Evolutionary conservation across 2,888 invertebrate genomes (phyloP).

Genomic region (Biston stratarius): DNA sequence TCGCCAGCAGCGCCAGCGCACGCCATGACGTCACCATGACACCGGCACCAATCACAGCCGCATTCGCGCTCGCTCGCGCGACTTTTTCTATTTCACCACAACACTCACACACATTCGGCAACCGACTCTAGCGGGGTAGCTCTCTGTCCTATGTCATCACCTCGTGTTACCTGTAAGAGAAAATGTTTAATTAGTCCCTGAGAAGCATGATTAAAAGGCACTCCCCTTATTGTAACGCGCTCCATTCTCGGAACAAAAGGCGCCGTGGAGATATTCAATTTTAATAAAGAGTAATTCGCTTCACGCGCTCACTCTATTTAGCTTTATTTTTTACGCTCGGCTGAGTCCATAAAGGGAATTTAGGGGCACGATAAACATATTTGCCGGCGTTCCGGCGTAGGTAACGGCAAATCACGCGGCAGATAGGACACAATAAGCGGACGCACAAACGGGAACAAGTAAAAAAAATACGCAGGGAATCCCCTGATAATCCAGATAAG

Average conservation of each 20-base stretch:
- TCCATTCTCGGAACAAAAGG: conserved; percentile 61
- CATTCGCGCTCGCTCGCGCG: conserved; percentile 62
- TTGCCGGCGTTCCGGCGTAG: conserved; percentile 56
- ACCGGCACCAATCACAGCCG: conserved; percentile 62
- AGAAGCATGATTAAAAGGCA: conserved; percentile 64
- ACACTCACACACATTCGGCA: conserved; percentile 48
- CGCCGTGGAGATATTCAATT: conserved; percentile 69
- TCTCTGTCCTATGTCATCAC: conserved; percentile 57
- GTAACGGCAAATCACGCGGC: conserved; percentile 66
- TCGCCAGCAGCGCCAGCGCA: conserved; percentile 70
- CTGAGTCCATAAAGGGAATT: conserved; percentile 65
- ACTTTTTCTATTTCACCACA: conserved; percentile 41
- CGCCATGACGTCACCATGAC: conserved; percentile 80
- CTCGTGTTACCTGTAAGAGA: conserved; percentile 61
- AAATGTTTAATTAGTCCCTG: conserved; percentile 48
- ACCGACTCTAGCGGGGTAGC: conserved; percentile 27
- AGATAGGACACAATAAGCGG: conserved; percentile 76
- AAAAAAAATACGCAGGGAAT: conserved; percentile 75
- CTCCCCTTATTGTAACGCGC: conserved; percentile 62
- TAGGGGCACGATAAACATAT: conserved; percentile 72
- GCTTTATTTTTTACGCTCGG: conserved; percentile 63
- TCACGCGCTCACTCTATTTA: conserved; percentile 58
- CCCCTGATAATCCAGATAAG: conserved; percentile 83
- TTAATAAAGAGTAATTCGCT: conserved; percentile 71
- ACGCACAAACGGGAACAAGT: conserved; percentile 76